Conservation (phyloP, 2,113 vertebrate species). For the Thymallus thymallus region DNA sequence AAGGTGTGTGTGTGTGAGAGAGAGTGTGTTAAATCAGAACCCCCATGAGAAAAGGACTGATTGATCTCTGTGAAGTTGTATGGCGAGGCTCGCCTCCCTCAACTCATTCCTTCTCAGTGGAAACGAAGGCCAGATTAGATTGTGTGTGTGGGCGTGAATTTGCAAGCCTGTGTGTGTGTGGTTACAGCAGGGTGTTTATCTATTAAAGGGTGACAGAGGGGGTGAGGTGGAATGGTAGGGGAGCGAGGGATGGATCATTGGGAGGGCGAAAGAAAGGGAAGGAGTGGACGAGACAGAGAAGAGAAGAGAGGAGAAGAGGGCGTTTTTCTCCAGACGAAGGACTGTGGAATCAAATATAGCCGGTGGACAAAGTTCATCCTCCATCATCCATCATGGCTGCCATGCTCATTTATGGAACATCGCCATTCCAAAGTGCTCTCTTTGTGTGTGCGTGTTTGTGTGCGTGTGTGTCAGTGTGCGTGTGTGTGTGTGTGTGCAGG, state of each 20-base stretch:
- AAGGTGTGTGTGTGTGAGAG: conserved; percentile 7
- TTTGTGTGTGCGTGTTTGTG: not conserved
- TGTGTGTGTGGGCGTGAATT: conserved; percentile 14
- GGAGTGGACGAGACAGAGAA: not conserved
- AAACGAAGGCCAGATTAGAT: conserved; percentile 13
- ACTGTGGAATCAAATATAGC: conserved; percentile 37
- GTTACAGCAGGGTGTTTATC: conserved; percentile 3
- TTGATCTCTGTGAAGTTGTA: conserved; percentile 14
- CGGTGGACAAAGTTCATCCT: conserved; percentile 54
- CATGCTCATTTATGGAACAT: conserved; percentile 28
- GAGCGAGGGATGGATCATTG: conserved; percentile 4
- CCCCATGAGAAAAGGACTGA: conserved; percentile 1
- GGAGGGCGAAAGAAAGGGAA: not conserved
- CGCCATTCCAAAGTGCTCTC: not conserved
- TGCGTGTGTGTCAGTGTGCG: not conserved
- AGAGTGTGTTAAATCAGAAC: not conserved
- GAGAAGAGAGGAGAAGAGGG: conserved; percentile 1
- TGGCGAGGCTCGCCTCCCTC: not conserved
- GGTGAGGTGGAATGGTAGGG: conserved; percentile 10
- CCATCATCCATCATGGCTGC: conserved; percentile 54
- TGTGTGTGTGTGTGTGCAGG: not conserved
- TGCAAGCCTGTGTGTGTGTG: not conserved
- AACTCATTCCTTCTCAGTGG: not conserved
- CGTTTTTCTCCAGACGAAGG: conserved; percentile 15
- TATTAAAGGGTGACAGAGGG: conserved; percentile 9